Evolutionary conservation across 2,113 vertebrate genomes (phyloP).

Genomic region (Bubo blakistoni): DNA sequence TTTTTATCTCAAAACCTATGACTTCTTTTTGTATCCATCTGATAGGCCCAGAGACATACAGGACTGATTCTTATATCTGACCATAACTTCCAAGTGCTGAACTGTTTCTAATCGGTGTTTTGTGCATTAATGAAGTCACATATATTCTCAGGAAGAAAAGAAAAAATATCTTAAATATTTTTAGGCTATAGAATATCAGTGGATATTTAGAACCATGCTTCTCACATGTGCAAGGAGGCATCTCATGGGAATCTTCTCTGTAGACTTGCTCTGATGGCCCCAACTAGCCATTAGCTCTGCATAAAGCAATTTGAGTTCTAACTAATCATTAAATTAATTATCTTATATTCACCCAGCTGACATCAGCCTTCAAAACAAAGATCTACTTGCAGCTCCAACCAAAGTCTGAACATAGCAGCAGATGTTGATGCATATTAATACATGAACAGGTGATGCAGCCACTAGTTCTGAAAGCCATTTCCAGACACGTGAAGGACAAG

Average conservation of each 20-base stretch:
- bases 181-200: not conserved
- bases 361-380: slow-evolving; percentile 22
- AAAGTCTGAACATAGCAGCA: not conserved
- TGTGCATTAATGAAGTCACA: not conserved
- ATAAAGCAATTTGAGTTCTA: slow-evolving; percentile 14
- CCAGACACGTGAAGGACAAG: not conserved
- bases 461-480: not conserved
- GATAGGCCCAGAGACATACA: not conserved
- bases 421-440: slow-evolving; percentile 14
- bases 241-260: not conserved
- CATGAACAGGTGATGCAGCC: not conserved
- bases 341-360: not conserved
- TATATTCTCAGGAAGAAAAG: not conserved
- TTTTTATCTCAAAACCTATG: not conserved
- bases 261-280: not conserved
- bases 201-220: not conserved
- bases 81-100: not conserved
- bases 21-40: not conserved
- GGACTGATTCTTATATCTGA: not conserved
- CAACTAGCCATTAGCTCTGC: not conserved
- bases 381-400: not conserved
- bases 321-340: slow-evolving; percentile 12
- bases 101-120: not conserved
- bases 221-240: not conserved
- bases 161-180: not conserved